Percentiles rank a stretch among this genome's conserved stretches.
Conservation (phyloP, 1,140 invertebrate species). For the Pogonus chalceus region DNA sequence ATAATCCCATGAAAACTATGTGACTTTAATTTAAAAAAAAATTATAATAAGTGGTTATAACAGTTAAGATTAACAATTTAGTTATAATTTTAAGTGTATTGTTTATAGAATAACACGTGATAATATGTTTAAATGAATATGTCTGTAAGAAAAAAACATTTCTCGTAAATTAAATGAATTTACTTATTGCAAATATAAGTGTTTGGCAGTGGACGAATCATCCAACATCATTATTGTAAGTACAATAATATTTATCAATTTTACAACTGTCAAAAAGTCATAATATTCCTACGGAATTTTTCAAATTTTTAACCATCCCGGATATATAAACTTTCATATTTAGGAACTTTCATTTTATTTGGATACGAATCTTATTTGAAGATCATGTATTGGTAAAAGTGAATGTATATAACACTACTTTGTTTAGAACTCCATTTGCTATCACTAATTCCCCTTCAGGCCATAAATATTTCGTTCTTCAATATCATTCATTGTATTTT, state of each 20-base stretch:
- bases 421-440: neutral
- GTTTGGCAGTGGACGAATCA: neutral
- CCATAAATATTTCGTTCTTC: neutral
- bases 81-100: too few relatives aligned
- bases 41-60: neutral
- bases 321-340: constrained; percentile 6
- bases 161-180: neutral
- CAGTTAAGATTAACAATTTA: neutral
- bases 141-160: constrained; percentile 1
- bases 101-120: neutral
- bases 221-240: constrained; percentile 7
- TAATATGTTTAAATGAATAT: neutral
- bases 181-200: neutral
- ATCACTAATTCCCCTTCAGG: neutral
- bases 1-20: neutral
- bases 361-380: constrained; percentile 1
- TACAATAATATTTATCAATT: too few relatives aligned
- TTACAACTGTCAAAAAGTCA: too few relatives aligned
- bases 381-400: neutral
- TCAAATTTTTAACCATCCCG: too few relatives aligned
- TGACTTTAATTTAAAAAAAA: neutral
- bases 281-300: too few relatives aligned
- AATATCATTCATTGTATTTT: neutral
- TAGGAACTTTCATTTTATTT: neutral
- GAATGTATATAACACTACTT: neutral